Conservation (phyloP, 2,113 vertebrate genomes). For the Circaetus gallicus region DNA sequence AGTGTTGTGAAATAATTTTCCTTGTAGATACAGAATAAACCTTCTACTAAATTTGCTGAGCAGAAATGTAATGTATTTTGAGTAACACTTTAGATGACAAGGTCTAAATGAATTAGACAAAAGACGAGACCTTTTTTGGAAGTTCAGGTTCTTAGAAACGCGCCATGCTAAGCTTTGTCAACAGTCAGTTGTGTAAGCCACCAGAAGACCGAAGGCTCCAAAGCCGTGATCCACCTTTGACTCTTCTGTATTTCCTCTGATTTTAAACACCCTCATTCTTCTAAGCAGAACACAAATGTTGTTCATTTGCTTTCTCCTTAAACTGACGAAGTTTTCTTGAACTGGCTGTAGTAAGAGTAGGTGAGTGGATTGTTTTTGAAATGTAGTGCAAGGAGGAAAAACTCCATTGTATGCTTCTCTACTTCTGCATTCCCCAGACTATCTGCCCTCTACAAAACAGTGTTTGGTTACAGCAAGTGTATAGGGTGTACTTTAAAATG, state of each 20-base stretch:
- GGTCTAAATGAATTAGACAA: neutral
- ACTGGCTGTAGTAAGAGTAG: neutral
- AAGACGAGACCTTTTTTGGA: neutral
- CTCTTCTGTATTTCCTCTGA: neutral
- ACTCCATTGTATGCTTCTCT: neutral
- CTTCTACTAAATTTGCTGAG: neutral
- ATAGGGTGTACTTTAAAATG: neutral
- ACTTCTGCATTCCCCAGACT: neutral
- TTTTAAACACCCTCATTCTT: neutral
- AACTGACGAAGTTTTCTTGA: neutral
- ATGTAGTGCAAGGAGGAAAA: neutral
- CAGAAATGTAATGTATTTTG: neutral
- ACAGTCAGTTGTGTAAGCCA: neutral
- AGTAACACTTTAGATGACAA: neutral
- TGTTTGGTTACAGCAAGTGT: neutral
- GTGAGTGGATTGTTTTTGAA: neutral
- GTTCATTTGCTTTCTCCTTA: neutral
- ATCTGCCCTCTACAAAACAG: neutral
- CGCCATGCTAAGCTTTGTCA: neutral
- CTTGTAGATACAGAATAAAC: neutral
- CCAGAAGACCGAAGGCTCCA: neutral
- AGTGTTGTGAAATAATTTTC: neutral
- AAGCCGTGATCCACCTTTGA: neutral
- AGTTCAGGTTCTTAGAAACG: neutral
- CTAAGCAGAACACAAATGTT: neutral